Percentiles rank a stretch among this genome's conserved stretches.
These are phyloP conservation scores for Phoxinus phoxinus DNA, from an alignment of 2,113 vertebrate genomes.

Conservation along the genomic window DNA sequence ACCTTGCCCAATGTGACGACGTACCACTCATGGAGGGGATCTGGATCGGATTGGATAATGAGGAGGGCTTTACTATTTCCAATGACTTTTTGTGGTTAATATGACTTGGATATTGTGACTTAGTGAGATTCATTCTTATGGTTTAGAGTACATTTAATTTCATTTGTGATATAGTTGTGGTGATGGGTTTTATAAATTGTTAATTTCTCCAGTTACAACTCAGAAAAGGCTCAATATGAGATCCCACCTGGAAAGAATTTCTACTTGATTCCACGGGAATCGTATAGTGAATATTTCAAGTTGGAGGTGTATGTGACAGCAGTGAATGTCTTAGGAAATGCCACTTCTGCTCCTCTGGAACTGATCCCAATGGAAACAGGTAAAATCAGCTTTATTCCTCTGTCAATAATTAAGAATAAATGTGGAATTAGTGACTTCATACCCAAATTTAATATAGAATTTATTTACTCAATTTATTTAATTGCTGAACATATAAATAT, in stretches of 20 bases:
- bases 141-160: not conserved
- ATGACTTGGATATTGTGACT: not conserved
- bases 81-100: not conserved
- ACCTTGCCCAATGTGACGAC: too few species aligned
- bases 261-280: constrained; percentile 76
- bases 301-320: constrained; percentile 83
- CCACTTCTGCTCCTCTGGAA: constrained; percentile 68
- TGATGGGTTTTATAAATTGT: constrained; percentile 7
- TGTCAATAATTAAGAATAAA: not conserved
- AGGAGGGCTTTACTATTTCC: not conserved
- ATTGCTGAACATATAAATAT: not conserved
- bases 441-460: not conserved
- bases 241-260: constrained; percentile 55
- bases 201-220: constrained; percentile 55
- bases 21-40: too few species aligned
- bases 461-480: not conserved
- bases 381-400: not conserved
- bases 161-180: not conserved
- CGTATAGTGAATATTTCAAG: constrained; percentile 71
- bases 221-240: constrained; percentile 48
- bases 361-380: constrained; percentile 77
- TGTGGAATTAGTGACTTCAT: not conserved
- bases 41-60: too few species aligned
- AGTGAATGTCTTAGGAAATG: constrained; percentile 80
- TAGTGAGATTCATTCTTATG: not conserved